phyloP scores from a whole-genome alignment of 2,113 vertebrate genomes.

The Cottus gobio region DNA sequence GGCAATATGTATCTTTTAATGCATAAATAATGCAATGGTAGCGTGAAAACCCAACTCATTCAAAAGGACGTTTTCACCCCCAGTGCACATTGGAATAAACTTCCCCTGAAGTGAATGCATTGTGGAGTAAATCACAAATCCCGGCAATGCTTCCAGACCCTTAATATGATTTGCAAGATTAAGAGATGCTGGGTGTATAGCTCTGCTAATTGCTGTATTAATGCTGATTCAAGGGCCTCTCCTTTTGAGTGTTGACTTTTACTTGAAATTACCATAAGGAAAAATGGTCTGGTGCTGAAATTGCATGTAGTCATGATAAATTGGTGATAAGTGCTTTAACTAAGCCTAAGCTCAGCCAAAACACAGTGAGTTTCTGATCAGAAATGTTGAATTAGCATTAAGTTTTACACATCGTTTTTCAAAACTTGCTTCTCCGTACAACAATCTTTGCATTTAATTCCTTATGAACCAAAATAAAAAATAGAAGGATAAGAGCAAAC shows the following conservation, averaged over 20 bases:
- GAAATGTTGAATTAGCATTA: conserved; percentile 6
- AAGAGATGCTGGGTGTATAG: conserved; percentile 34
- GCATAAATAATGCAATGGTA: background rate
- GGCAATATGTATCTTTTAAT: background rate
- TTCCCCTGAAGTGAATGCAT: conserved; percentile 8
- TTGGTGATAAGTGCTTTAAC: background rate
- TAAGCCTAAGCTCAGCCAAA: background rate
- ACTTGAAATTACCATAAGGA: conserved; percentile 1
- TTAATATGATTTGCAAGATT: conserved; percentile 48
- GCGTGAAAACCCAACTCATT: background rate
- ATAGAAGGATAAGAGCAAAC: background rate
- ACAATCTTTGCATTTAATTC: background rate
- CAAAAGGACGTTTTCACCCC: background rate
- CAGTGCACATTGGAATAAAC: conserved; percentile 6
- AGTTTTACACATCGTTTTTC: background rate
- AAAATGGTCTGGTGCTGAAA: conserved; percentile 12
- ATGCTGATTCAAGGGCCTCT: conserved; percentile 53
- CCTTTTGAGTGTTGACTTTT: conserved; percentile 40
- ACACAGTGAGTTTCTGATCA: background rate
- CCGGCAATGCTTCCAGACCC: conserved; percentile 20
- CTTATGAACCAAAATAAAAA: background rate
- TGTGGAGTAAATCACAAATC: conserved; percentile 49
- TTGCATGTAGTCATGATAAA: conserved; percentile 6
- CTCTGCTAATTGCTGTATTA: conserved; percentile 49
- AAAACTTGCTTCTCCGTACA: background rate